Evolutionary conservation across 2,888 invertebrate genomes (phyloP).

Genomic region (Andrena flavipes): DNA sequence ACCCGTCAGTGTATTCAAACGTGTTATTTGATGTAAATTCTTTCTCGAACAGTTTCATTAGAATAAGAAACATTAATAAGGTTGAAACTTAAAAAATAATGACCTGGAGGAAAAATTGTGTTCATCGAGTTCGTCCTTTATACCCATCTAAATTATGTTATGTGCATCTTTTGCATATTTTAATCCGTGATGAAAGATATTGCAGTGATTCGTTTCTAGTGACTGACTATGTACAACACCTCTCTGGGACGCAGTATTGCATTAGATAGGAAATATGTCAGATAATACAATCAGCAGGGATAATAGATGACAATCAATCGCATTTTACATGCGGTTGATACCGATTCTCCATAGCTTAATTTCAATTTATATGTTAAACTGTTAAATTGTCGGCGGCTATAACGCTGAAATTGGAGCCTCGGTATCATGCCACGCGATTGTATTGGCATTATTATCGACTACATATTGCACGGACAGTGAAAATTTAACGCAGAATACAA

Average conservation of each 20-base stretch:
- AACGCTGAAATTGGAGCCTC: conserved; percentile 19
- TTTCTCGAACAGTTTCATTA: too few species aligned
- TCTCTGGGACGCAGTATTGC: not conserved
- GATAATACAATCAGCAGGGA: conserved; percentile 15
- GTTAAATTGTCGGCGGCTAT: conserved; percentile 24
- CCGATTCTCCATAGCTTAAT: conserved; percentile 24
- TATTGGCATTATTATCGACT: not conserved
- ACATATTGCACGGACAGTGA: not conserved
- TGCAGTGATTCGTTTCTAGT: too few species aligned
- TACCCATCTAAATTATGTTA: too few species aligned
- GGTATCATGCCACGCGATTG: not conserved
- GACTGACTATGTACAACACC: not conserved
- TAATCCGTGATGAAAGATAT: too few species aligned
- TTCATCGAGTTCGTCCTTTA: too few species aligned
- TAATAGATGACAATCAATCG: conserved; percentile 37
- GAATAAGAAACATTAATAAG: too few species aligned
- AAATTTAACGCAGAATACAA: not conserved
- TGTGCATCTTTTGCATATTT: too few species aligned
- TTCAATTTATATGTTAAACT: conserved; percentile 59
- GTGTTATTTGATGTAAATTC: too few species aligned
- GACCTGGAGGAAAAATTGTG: too few species aligned
- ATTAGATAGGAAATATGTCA: conserved; percentile 22
- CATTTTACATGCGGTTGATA: conserved; percentile 23
- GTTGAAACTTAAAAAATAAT: too few species aligned
- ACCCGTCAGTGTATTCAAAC: too few species aligned